Conservation (phyloP, 2,113 vertebrate genomes). For the Pterocles gutturalis region DNA sequence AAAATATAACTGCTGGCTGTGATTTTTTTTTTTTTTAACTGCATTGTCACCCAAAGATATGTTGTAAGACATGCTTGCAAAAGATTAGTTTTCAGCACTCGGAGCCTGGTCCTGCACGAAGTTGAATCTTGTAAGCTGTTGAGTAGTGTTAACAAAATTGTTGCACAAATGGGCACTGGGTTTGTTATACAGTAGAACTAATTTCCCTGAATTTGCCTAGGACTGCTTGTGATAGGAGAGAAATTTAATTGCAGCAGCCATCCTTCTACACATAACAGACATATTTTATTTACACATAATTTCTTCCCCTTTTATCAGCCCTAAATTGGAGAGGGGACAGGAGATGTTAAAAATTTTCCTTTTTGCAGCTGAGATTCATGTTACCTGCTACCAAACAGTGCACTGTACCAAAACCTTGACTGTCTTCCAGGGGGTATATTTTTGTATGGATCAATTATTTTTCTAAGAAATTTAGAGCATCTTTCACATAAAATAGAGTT, state of each 20-base stretch:
- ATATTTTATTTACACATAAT: background rate
- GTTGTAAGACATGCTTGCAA: slow-evolving; percentile 37
- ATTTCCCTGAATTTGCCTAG: background rate
- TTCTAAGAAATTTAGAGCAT: background rate
- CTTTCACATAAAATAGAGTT: background rate
- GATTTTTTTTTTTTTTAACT: background rate
- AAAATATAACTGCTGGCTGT: slow-evolving; percentile 31
- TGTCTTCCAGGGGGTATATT: background rate
- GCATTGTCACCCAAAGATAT: slow-evolving; percentile 41
- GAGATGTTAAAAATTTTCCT: background rate
- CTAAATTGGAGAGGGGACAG: background rate
- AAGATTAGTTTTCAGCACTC: slow-evolving; percentile 41
- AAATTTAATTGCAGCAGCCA: background rate
- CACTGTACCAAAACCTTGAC: background rate
- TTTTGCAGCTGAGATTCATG: background rate
- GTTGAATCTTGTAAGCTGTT: background rate
- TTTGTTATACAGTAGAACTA: background rate
- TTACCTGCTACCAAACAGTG: background rate
- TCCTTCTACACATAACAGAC: background rate
- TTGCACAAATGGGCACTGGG: background rate
- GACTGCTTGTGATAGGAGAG: background rate
- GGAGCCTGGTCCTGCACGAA: background rate
- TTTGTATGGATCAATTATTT: background rate
- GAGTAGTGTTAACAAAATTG: background rate
- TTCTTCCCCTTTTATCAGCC: background rate